phyloP scores from a whole-genome alignment of 92 coral and sea anemone genomes.

The Epizoanthus fatuus region DNA sequence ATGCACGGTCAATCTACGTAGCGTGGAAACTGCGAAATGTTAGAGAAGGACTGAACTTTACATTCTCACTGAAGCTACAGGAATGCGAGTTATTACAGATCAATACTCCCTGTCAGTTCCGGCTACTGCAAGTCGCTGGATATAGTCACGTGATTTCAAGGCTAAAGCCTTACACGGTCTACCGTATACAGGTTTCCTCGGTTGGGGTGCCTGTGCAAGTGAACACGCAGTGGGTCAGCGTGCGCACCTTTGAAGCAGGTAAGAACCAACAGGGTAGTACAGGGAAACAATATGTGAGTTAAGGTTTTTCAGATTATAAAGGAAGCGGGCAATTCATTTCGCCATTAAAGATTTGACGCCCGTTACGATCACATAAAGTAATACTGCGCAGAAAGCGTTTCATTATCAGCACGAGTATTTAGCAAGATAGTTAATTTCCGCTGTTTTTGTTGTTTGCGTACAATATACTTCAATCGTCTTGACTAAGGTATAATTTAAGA shows the following conservation, averaged over 20 bases:
- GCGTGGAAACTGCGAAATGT: constrained; percentile 59
- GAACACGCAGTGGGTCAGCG: constrained; percentile 51
- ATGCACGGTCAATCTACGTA: constrained; percentile 39
- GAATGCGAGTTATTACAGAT: constrained; percentile 53
- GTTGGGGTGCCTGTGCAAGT: constrained; percentile 19
- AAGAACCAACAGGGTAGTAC: neutral
- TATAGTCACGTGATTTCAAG: constrained; percentile 49
- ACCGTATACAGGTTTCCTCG: constrained; percentile 53
- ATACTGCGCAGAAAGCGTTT: no score
- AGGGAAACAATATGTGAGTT: neutral
- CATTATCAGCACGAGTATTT: no score
- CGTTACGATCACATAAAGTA: no score
- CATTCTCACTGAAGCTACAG: constrained; percentile 43
- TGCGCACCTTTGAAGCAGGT: constrained; percentile 70
- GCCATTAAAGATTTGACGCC: no score
- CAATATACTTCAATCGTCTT: no score
- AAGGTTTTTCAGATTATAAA: neutral
- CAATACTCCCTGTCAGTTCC: constrained; percentile 57
- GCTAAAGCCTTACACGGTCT: constrained; percentile 59
- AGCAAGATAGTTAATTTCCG: no score
- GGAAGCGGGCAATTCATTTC: neutral
- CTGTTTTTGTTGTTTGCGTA: no score
- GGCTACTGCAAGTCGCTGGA: constrained; percentile 32
- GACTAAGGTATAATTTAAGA: no score
- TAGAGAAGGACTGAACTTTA: constrained; percentile 53